phyloP scores from a whole-genome alignment of 2,888 invertebrate species.

The Athalia circularis region DNA sequence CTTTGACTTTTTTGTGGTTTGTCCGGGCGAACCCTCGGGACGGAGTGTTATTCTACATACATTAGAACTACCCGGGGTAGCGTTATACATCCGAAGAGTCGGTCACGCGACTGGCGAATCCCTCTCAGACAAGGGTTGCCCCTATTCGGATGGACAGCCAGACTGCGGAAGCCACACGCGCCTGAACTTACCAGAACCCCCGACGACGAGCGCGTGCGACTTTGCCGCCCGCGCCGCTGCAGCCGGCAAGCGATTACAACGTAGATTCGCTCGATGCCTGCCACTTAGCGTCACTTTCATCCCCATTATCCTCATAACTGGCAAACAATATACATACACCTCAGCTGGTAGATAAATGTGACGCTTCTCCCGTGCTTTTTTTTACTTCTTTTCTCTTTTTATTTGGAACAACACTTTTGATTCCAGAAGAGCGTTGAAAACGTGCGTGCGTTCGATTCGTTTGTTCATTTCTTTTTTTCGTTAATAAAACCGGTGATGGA shows the following conservation, averaged over 20 bases:
- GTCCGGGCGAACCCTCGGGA: background rate
- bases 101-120: background rate
- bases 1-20: background rate
- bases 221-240: too few relatives aligned
- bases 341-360: too few relatives aligned
- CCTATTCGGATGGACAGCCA: slow-evolving; percentile 26
- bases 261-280: slow-evolving; percentile 28
- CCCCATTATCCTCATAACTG: background rate
- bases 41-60: slow-evolving; percentile 31
- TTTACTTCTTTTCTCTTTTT: too few relatives aligned
- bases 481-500: too few relatives aligned
- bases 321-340: too few relatives aligned
- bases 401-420: too few relatives aligned
- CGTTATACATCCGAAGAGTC: background rate
- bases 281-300: slow-evolving; percentile 19
- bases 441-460: too few relatives aligned
- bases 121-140: slow-evolving; percentile 32
- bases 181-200: too few relatives aligned
- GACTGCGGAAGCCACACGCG: slow-evolving; percentile 20
- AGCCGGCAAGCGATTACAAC: background rate
- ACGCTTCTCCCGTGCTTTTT: too few relatives aligned
- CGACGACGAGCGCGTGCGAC: too few relatives aligned
- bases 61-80: background rate
- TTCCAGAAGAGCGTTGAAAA: too few relatives aligned
- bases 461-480: too few relatives aligned